Evolutionary conservation across 2,113 vertebrate species (phyloP).

Genomic region (Melanocharis versteri): DNA sequence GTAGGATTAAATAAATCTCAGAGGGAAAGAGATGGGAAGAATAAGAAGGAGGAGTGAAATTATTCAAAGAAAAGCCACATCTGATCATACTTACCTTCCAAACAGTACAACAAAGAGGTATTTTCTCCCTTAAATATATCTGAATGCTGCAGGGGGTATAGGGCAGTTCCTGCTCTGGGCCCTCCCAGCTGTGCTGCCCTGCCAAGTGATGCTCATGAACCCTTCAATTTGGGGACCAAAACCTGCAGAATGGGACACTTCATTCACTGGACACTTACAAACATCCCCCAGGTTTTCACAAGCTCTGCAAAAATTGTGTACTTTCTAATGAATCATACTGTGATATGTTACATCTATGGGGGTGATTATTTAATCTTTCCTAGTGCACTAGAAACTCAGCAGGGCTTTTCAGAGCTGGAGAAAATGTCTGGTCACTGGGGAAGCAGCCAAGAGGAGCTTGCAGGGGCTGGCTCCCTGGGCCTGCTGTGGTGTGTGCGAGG

Average conservation of each 20-base stretch:
- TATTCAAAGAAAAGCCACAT: background rate
- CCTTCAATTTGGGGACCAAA: accelerated
- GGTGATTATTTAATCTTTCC: background rate
- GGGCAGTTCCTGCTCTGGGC: background rate
- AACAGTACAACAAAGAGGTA: background rate
- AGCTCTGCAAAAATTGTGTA: background rate
- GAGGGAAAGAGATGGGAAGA: background rate
- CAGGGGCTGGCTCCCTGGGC: no score
- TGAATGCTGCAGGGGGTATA: background rate
- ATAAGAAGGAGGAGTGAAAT: background rate
- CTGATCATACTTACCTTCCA: background rate
- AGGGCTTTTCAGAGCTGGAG: background rate
- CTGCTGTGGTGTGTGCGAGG: accelerated
- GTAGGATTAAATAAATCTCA: background rate
- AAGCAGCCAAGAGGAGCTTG: background rate
- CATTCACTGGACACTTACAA: background rate
- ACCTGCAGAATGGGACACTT: background rate
- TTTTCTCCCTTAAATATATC: background rate
- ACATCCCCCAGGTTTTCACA: background rate
- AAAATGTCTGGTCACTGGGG: background rate
- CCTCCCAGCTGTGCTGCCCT: background rate
- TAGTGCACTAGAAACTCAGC: background rate
- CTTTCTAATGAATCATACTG: background rate
- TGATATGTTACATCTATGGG: background rate
- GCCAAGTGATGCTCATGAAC: background rate